Base-by-base conservation (phyloP, 2,113 vertebrate genomes). In the Conger conger region DNA sequence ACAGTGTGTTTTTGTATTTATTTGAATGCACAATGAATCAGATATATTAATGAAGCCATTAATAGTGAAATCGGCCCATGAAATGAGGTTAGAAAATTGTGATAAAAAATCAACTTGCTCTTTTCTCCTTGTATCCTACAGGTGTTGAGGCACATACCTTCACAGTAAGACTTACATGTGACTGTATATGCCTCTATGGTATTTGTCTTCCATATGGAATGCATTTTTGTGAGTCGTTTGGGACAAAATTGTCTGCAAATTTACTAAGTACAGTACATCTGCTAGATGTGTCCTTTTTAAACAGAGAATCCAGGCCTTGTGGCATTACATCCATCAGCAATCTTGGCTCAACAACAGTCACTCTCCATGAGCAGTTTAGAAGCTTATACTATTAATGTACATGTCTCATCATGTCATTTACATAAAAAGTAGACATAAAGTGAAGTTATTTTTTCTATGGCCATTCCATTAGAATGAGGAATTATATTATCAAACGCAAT, bases 381-480 rank as follows among this genome's bases (percentile, higher is more conserved):
- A 82, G 78, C 27, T 63, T 8, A 63, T 8, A 82, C 4, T 35
- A 60, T 30, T 50, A 38, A 11, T 27, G 53, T 6, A 20, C 1
- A 8, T 76, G 82, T 84, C 63, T 38, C 33, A 80, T 54, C 73
- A 85, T 50, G 82, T 76, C 18, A n/a, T 53, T 76, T 37, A 85
- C 50, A 82, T 54, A 83, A 50, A 36, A 80, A 83, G 40, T 33
- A 60, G 40, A 81, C 76, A 38, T 82, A 1, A 33, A 36, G 15
- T 57, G 42, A 76, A 73, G 6, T n/a, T 27, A 5, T n/a, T 68
- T 27, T n/a, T n/a, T 68, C 27, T n/a, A 68, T 68, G 20, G 27
- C 60, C 20, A 73, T 33, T 33, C n/a, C 5, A 30, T 11, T n/a
- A 68, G 60, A 20, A 68, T 68, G 60, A 68, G 60, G 60, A 8